Evolutionary conservation across 2,797 vertebrate genomes (phyloP), one percentile per base, ranked within the genome.

Genomic region (Pogonophryne albipinna): DNA sequence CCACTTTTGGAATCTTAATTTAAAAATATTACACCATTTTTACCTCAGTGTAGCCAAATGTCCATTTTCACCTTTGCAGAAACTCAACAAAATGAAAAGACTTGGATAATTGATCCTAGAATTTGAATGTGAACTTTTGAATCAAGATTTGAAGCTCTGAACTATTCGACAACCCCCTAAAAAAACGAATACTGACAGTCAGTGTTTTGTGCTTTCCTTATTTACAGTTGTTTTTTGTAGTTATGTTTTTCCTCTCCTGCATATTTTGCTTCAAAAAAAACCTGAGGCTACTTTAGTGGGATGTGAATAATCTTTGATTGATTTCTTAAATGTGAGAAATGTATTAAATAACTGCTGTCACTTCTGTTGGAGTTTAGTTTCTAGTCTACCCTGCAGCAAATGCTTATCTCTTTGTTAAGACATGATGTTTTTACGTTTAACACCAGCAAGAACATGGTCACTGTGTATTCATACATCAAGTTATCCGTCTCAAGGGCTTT

Each of bases 391-490:
- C 42, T 19, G 46, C 20, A 67, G 60, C 66, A 15, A 66, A 38
- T 49, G 38, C 72, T 31, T 7, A n/a, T 63, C 66, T 61, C 9
- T 31, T 4, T 4, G 38, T 46, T 27, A 19, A 34, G n/a, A 65
- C 56, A 23, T 1, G 6, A 67, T 14, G 11, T 42, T 53, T 27
- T 82, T 76, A 53, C 66, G 52, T 19, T 56, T 3, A 19, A 41
- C 57, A 56, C 41, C 49, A 59, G 44, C 27, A 27, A 42, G 44
- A 23, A 58, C 41, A 55, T 1, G 42, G 38, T 47, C 9, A 7
- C 64, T 44, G 46, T 11, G 51, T 47, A 41, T 77, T 74, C 55
- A 68, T 34, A 69, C 66, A 72, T 68, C 67, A 73, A 53, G 31
- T 49, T 10, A 3, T 71, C 60, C 17, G 55, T 80, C 67, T 81